phyloP scores from a whole-genome alignment of 2,797 vertebrate species.

The Tapera naevia region DNA sequence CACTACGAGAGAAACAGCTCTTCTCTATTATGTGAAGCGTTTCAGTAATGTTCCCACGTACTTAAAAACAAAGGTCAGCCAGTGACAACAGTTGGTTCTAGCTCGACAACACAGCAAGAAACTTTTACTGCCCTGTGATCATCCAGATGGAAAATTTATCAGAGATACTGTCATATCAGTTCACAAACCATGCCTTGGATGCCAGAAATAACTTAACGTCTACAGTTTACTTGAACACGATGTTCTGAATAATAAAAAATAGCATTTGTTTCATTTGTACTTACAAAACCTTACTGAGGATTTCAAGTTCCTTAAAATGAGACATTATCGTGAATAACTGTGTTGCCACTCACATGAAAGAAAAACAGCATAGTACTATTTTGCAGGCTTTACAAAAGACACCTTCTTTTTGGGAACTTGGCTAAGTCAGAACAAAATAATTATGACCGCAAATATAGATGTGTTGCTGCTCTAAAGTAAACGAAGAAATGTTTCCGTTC shows the following conservation, averaged over 20 bases:
- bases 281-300: constrained; percentile 22
- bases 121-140: constrained; percentile 54
- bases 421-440: not conserved
- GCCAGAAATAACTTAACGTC: constrained; percentile 71
- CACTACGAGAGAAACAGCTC: constrained; percentile 18
- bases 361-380: not conserved
- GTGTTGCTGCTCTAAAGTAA: not conserved
- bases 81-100: constrained; percentile 71
- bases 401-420: not conserved
- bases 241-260: constrained; percentile 66
- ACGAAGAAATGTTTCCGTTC: not conserved
- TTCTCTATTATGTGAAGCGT: constrained; percentile 42
- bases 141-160: constrained; percentile 73
- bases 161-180: constrained; percentile 60
- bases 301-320: constrained; percentile 15
- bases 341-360: not conserved
- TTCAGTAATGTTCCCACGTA: constrained; percentile 77
- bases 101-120: constrained; percentile 63
- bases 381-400: not conserved
- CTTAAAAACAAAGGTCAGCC: constrained; percentile 75
- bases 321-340: constrained; percentile 5
- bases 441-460: not conserved
- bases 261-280: constrained; percentile 36
- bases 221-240: constrained; percentile 69
- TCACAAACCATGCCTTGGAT: constrained; percentile 59